Evolutionary conservation across 2,888 invertebrate genomes (phyloP), one percentile per base, ranked within the genome.

Genomic region (Seira musarum): DNA sequence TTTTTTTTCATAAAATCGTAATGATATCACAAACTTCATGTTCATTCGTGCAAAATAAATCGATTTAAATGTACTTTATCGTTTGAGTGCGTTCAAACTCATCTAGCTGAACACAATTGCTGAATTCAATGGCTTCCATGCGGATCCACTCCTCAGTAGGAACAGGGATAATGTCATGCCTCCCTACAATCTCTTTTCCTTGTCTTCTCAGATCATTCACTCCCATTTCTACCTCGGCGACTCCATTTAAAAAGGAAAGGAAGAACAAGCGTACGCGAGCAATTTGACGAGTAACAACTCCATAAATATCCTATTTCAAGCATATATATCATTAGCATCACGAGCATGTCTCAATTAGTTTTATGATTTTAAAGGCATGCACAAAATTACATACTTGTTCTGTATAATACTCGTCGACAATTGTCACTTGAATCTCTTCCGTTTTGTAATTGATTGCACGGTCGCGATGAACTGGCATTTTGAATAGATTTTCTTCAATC

Each of bases 111-210:
- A 99, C 95, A 88, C 96, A 95, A 73, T 94, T 93, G 90, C 99
- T 98, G 89, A 99, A 98, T 89, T 98, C 97, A 0, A 96, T 93
- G 67, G 93, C 92, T 90, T 99, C 98, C 73, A 99, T 92, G 57
- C 97, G 93, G 88, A 99, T 99, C 99, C 99, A 99, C 90, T 99
- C 97, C 90, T 99, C 99, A 0, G 99, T 99, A 82, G 95, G 95
- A 19, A 97, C 96, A 22, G 99, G 99, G 88, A 99, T 97, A 89
- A 99, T 99, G 90, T 99, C 99, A 90, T 98, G 98, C 2, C 99
- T 92, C 0, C 99, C 98, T 0, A 99, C 99, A 71, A 99, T 98
- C 91, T 99, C 99, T 90, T 94, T 95, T n/a, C 99, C 99, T 90
- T 98, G 96, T n/a, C 98, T 92, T 89, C 96, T 93, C 92, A 97